Percentiles rank a stretch among this genome's conserved stretches.
Conservation (phyloP, 1,140 invertebrate genomes). For the Zophobas morio region DNA sequence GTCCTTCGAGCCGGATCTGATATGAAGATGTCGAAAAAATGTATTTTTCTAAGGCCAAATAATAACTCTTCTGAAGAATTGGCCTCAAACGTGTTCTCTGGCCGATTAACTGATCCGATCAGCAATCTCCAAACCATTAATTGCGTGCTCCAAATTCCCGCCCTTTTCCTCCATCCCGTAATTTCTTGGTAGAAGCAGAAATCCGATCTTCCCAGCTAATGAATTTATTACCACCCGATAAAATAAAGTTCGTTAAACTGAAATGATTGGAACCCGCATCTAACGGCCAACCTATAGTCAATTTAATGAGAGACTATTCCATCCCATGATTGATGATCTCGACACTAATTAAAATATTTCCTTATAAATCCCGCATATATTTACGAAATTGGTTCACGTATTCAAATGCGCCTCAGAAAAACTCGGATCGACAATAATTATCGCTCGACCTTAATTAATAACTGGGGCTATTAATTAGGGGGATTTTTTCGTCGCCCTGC, state of each 20-base stretch:
- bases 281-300: constrained; percentile 39
- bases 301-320: constrained; percentile 43
- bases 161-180: no score
- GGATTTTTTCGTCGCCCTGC: background rate
- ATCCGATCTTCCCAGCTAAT: background rate
- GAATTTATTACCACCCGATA: constrained; percentile 41
- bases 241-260: constrained; percentile 35
- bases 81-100: no score
- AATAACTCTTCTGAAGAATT: no score
- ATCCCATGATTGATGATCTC: constrained; percentile 44
- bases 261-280: constrained; percentile 43
- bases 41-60: no score
- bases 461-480: background rate
- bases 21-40: no score
- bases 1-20: no score
- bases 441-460: background rate
- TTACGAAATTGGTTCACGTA: constrained; percentile 38
- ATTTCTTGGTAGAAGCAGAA: no score
- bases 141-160: no score
- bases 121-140: no score
- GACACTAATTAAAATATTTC: constrained; percentile 46
- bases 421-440: background rate
- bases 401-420: background rate
- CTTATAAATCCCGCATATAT: constrained; percentile 47
- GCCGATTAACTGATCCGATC: no score